Conservation (phyloP, 1,140 invertebrate genomes). For the Rhyzopertha dominica region DNA sequence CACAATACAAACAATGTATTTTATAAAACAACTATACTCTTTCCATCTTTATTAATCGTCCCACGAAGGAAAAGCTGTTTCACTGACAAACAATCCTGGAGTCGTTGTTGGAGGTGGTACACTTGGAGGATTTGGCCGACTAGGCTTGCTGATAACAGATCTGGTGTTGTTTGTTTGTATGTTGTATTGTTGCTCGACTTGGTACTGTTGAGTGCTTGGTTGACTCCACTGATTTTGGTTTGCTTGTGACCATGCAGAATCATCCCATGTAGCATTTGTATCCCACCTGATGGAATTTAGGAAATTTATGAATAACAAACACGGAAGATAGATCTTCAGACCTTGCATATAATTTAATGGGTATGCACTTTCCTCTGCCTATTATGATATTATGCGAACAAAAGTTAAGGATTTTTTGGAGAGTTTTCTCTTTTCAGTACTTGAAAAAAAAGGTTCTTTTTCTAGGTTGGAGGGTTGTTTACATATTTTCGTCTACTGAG, state of each 20-base stretch:
- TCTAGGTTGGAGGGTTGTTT: too few species aligned
- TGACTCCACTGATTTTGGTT: slow-evolving; percentile 26
- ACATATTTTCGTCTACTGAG: too few species aligned
- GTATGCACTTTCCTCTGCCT: too few species aligned
- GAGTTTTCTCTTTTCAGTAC: too few species aligned
- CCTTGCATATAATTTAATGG: too few species aligned
- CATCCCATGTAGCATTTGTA: slow-evolving; percentile 41
- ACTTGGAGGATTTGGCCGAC: slow-evolving; percentile 12
- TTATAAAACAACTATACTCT: slow-evolving; percentile 19
- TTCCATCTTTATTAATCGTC: slow-evolving; percentile 40
- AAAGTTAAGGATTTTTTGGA: too few species aligned
- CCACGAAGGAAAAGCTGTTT: slow-evolving; percentile 45
- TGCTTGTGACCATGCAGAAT: slow-evolving; percentile 29
- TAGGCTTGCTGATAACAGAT: slow-evolving; percentile 32
- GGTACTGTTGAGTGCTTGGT: slow-evolving; percentile 37
- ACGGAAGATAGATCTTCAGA: too few species aligned
- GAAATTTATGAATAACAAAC: too few species aligned
- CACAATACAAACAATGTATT: not conserved
- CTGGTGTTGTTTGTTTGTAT: slow-evolving; percentile 46
- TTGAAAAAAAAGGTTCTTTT: too few species aligned
- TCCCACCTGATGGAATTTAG: too few species aligned
- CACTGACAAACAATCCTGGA: slow-evolving; percentile 34
- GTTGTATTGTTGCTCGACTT: slow-evolving; percentile 44
- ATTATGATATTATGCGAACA: too few species aligned
- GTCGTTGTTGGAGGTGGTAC: slow-evolving; percentile 11